Conservation (phyloP, 2,888 invertebrate genomes). For the Microchrysa polita region DNA sequence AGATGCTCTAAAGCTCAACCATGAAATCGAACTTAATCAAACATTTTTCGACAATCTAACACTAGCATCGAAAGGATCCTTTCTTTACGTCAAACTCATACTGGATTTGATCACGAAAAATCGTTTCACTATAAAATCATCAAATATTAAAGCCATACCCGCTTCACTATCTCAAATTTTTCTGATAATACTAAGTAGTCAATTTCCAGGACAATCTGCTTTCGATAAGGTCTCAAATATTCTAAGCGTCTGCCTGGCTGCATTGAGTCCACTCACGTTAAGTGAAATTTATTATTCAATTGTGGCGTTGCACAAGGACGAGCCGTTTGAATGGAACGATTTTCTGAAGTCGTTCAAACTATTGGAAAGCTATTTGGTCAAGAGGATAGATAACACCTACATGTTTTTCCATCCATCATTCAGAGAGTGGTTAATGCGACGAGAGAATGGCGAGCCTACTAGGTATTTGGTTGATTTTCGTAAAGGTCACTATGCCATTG, state of each 20-base stretch:
- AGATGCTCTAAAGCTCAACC: slow-evolving; percentile 76
- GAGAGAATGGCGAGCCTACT: slow-evolving; percentile 86
- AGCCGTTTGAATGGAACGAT: slow-evolving; percentile 88
- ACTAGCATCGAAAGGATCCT: slow-evolving; percentile 85
- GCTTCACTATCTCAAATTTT: slow-evolving; percentile 90
- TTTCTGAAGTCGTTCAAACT: slow-evolving; percentile 88
- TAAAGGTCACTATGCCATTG: slow-evolving; percentile 91
- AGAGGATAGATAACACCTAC: slow-evolving; percentile 90
- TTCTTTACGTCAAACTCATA: slow-evolving; percentile 90
- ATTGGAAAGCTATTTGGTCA: slow-evolving; percentile 87
- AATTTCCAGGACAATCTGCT: slow-evolving; percentile 88
- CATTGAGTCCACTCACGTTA: slow-evolving; percentile 87
- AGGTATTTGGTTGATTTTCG: slow-evolving; percentile 95
- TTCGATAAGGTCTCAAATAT: slow-evolving; percentile 92
- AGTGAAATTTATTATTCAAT: slow-evolving; percentile 94
- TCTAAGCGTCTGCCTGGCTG: slow-evolving; percentile 88
- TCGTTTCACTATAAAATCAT: slow-evolving; percentile 90
- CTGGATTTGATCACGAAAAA: slow-evolving; percentile 92
- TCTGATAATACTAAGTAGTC: slow-evolving; percentile 88
- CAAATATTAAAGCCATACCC: slow-evolving; percentile 92
- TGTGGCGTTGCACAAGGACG: slow-evolving; percentile 83
- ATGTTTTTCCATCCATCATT: slow-evolving; percentile 99
- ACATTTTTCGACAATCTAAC: slow-evolving; percentile 88
- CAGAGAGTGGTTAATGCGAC: slow-evolving; percentile 90
- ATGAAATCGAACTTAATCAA: slow-evolving; percentile 69